Conservation (phyloP, 2,888 invertebrate genomes). For the Leuctra nigra region DNA sequence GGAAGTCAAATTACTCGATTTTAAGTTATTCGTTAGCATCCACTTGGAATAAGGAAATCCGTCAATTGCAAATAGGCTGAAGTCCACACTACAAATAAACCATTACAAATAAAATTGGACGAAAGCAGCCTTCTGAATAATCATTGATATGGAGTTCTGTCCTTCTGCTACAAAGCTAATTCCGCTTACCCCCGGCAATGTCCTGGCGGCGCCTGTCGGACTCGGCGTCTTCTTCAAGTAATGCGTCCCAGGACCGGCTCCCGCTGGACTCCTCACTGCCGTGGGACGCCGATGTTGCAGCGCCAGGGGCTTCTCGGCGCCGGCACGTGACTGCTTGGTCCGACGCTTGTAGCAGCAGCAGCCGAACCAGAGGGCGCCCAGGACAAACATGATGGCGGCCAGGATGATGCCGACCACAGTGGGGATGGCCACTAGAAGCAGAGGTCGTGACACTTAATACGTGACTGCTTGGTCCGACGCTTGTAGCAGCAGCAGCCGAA, state of each 20-base stretch:
- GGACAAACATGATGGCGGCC: conserved; percentile 51
- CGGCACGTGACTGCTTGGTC: conserved; percentile 20
- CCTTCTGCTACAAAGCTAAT: no score
- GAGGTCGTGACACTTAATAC: no score
- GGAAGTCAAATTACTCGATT: no score
- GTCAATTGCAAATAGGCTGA: no score
- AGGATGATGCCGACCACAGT: conserved; percentile 56
- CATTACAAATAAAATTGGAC: no score
- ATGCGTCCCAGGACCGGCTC: conserved; percentile 58
- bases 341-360: conserved; percentile 57
- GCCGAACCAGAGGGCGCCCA: conserved; percentile 53
- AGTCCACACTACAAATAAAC: no score
- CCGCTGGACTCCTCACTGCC: conserved; percentile 80
- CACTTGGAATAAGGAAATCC: no score
- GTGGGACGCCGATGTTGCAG: conserved; percentile 69
- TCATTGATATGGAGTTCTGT: no score
- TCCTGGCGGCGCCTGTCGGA: conserved; percentile 56
- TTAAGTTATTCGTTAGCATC: no score
- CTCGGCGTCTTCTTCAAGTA: conserved; percentile 91
- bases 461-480: conserved; percentile 37
- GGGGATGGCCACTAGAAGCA: conserved; percentile 43
- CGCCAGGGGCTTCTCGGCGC: conserved; percentile 39
- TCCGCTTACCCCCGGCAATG: conserved; percentile 49
- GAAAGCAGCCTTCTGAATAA: no score
- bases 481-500: conserved; percentile 61